phyloP scores from a whole-genome alignment of 2,797 vertebrate genomes.

The Sebastes umbrosus region DNA sequence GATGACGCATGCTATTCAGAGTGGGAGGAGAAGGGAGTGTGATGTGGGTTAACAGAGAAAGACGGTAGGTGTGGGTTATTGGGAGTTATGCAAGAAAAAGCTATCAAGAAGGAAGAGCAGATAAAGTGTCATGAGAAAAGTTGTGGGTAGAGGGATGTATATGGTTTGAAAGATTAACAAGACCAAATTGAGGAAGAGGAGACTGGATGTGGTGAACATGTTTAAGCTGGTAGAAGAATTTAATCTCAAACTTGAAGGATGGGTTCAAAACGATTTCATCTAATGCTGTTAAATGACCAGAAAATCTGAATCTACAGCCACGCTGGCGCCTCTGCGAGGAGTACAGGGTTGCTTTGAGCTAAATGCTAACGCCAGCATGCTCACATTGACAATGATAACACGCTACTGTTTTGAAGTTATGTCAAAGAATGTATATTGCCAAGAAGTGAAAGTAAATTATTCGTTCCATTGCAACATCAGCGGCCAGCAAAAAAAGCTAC shows the following conservation, averaged over 20 bases:
- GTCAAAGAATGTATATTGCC: too few species aligned
- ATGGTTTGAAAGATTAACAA: not conserved
- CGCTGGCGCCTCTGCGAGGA: not conserved
- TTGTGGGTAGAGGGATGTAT: not conserved
- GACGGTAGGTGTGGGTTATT: conserved; percentile 5
- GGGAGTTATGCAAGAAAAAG: conserved; percentile 23
- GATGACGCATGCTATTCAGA: conserved; percentile 44
- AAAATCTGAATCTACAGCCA: not conserved
- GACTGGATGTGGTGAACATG: not conserved
- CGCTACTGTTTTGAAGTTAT: too few species aligned
- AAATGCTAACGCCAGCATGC: too few species aligned
- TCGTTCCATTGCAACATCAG: too few species aligned
- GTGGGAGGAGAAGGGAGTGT: conserved; percentile 22
- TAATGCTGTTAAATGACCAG: not conserved
- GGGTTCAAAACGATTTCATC: not conserved
- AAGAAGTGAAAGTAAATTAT: too few species aligned
- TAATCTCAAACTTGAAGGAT: not conserved
- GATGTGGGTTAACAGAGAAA: not conserved
- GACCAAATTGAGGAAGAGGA: not conserved
- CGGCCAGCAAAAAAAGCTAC: too few species aligned
- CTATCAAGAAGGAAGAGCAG: not conserved
- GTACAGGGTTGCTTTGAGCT: not conserved
- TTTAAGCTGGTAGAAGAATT: conserved; percentile 10
- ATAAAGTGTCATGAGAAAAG: conserved; percentile 9
- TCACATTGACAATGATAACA: not conserved